Percentiles rank a stretch among this genome's conserved stretches.
These are phyloP conservation scores for Hypomecis punctinalis DNA, from an alignment of 2,888 invertebrate species.

Conservation along the genomic window DNA sequence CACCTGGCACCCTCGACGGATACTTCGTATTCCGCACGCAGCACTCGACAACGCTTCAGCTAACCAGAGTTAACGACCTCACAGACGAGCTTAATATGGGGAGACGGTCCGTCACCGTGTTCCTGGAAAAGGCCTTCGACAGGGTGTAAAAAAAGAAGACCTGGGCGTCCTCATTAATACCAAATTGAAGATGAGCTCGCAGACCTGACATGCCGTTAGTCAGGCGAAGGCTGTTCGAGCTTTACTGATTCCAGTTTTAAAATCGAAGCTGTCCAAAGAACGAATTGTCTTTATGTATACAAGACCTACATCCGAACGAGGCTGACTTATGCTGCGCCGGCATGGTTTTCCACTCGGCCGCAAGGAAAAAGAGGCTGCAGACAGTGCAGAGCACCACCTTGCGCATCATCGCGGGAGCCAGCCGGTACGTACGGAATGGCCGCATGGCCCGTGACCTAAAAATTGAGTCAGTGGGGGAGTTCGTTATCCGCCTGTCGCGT, in stretches of 20 bases:
- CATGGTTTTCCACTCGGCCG: conserved; percentile 20
- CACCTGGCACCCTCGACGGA: conserved; percentile 29
- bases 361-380: background rate
- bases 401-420: too few relatives aligned
- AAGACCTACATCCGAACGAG: conserved; percentile 38
- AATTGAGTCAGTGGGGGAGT: conserved; percentile 14
- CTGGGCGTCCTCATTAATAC: conserved; percentile 41
- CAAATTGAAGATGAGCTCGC: conserved; percentile 34
- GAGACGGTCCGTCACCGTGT: conserved; percentile 37
- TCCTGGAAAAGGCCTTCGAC: conserved; percentile 43
- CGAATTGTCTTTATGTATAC: conserved; percentile 41
- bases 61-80: conserved; percentile 43
- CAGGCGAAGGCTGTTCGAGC: conserved; percentile 18
- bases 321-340: conserved; percentile 35
- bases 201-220: conserved; percentile 23
- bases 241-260: conserved; percentile 34
- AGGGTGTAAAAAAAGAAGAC: conserved; percentile 49
- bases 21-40: conserved; percentile 42
- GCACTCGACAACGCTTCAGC: conserved; percentile 47
- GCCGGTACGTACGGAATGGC: too few relatives aligned
- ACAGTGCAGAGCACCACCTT: too few relatives aligned
- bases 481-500: background rate
- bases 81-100: conserved; percentile 34
- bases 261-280: conserved; percentile 33
- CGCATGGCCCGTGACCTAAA: conserved; percentile 21